phyloP scores from a whole-genome alignment of 2,888 invertebrate genomes.

The Agonopterix heracliana region DNA sequence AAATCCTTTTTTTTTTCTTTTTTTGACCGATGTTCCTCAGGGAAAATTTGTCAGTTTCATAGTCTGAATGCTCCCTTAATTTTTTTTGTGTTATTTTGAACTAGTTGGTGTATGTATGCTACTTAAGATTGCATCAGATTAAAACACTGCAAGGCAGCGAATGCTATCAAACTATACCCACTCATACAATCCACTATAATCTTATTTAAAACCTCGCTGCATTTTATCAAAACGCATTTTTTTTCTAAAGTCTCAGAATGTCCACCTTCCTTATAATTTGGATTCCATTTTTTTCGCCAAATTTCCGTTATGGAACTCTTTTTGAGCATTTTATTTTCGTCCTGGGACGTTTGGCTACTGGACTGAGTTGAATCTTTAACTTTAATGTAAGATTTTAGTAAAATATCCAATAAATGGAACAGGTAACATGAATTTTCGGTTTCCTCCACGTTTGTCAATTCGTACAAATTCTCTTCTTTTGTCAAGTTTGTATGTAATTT shows the following conservation, averaged over 20 bases:
- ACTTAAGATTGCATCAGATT: conserved; percentile 50
- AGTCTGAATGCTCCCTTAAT: too few relatives aligned
- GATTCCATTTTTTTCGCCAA: conserved; percentile 60
- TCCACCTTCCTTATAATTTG: conserved; percentile 18
- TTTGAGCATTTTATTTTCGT: conserved; percentile 29
- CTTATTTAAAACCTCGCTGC: conserved; percentile 48
- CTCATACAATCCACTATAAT: conserved; percentile 49
- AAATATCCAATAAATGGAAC: conserved; percentile 44
- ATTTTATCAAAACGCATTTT: conserved; percentile 33
- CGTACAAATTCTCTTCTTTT: conserved; percentile 25
- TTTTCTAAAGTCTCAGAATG: conserved; percentile 25
- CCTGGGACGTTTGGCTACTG: conserved; percentile 29
- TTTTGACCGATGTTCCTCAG: too few relatives aligned
- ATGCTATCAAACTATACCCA: conserved; percentile 52
- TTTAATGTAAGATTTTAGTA: conserved; percentile 37
- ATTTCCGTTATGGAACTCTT: conserved; percentile 47
- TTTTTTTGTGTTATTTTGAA: too few relatives aligned
- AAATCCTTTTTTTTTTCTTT: too few relatives aligned
- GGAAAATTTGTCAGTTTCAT: too few relatives aligned
- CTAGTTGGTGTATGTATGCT: too few relatives aligned
- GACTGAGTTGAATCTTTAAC: conserved; percentile 15
- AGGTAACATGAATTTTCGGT: conserved; percentile 49
- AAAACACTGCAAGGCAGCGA: conserved; percentile 54
- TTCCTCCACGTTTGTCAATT: conserved; percentile 31
- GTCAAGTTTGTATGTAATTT: conserved; percentile 25